phyloP scores from a whole-genome alignment of 2,113 vertebrate genomes.

The Peromyscus maniculatus region DNA sequence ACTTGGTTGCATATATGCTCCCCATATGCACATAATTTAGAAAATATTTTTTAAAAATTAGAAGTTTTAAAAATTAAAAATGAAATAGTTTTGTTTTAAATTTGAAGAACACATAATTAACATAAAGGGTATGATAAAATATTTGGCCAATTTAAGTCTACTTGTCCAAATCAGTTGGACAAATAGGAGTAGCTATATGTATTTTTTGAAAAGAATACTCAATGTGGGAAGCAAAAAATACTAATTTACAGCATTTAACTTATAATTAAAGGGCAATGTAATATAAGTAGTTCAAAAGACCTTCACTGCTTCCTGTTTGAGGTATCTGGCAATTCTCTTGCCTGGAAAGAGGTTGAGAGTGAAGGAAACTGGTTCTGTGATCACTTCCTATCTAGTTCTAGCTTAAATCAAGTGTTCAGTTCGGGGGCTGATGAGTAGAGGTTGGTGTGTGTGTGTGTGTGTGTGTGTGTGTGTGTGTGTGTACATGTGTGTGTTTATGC shows the following conservation, averaged over 20 bases:
- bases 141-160: constrained; percentile 70
- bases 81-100: constrained; percentile 1
- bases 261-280: neutral
- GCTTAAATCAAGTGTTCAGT: no score
- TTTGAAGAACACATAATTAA: constrained; percentile 65
- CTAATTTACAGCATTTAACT: neutral
- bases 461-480: neutral
- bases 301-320: neutral
- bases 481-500: neutral
- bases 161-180: constrained; percentile 67
- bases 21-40: neutral
- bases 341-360: neutral
- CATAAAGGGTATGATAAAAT: constrained; percentile 47
- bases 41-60: neutral
- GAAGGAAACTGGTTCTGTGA: neutral
- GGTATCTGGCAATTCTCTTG: constrained; percentile 32
- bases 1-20: neutral
- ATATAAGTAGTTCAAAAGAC: constrained; percentile 1
- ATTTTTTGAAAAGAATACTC: constrained; percentile 5
- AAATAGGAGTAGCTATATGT: neutral
- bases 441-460: neutral
- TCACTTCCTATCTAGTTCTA: rapidly evolving
- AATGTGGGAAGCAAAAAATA: constrained; percentile 48
- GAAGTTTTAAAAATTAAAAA: neutral
- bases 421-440: neutral